Evolutionary conservation across 2,797 vertebrate genomes (phyloP).

Genomic region (Yasuhikotakia modesta): DNA sequence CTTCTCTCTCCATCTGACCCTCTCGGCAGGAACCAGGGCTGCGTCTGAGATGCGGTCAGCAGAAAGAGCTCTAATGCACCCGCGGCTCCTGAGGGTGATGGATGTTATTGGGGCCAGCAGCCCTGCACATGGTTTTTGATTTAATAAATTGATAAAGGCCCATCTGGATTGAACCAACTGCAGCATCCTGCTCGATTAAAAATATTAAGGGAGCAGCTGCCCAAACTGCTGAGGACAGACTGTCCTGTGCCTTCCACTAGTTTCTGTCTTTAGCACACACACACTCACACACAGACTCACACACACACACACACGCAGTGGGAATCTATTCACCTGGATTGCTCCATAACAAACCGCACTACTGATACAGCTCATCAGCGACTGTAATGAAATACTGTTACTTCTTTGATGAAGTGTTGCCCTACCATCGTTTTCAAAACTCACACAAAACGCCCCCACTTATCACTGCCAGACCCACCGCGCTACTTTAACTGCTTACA

Average conservation of each 20-base stretch:
- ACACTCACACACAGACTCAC: not conserved
- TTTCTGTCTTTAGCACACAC: not conserved
- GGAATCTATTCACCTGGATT: slow-evolving; percentile 21
- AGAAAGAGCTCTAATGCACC: slow-evolving; percentile 32
- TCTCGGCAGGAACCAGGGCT: slow-evolving; percentile 6
- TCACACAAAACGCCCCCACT: slow-evolving; percentile 18
- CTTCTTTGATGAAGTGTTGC: slow-evolving; percentile 36
- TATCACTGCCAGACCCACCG: slow-evolving; percentile 36
- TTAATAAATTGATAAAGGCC: slow-evolving; percentile 52
- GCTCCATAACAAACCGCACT: slow-evolving; percentile 1
- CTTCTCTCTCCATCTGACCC: not conserved
- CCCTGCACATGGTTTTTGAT: slow-evolving; percentile 29
- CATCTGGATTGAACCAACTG: slow-evolving; percentile 40
- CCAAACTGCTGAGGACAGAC: slow-evolving; percentile 57
- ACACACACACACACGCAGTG: not conserved
- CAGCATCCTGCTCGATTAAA: slow-evolving; percentile 52
- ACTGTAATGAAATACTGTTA: slow-evolving; percentile 41
- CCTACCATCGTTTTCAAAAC: not conserved
- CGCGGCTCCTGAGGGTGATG: slow-evolving; percentile 36
- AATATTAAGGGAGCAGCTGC: slow-evolving; percentile 42
- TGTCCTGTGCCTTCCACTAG: slow-evolving; percentile 31
- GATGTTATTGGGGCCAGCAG: slow-evolving; percentile 27
- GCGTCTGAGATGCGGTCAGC: slow-evolving; percentile 39
- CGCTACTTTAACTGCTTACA: not conserved
- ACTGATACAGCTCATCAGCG: slow-evolving; percentile 45